These are phyloP conservation scores for Heterodera schachtii DNA, from an alignment of 1,140 invertebrate genomes.

Conservation along the genomic window DNA sequence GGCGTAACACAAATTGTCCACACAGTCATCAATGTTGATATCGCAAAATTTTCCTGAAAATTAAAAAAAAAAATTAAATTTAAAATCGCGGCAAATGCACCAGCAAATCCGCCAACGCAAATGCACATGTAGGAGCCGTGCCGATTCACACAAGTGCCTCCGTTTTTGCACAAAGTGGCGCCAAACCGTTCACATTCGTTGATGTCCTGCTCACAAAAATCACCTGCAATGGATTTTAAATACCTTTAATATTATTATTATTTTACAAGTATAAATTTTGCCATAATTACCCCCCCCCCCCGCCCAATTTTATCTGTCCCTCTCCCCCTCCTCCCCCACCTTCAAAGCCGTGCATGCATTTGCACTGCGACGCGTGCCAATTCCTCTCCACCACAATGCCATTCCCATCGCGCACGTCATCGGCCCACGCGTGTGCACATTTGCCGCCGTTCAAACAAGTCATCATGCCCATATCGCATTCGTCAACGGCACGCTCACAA, in stretches of 20 bases:
- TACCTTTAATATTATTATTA: background rate
- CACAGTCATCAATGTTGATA: conserved; percentile 39
- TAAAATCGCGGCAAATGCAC: conserved; percentile 63
- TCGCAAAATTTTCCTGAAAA: background rate
- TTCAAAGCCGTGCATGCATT: conserved; percentile 29
- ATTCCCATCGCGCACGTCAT: conserved; percentile 73
- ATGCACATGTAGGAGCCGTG: conserved; percentile 87
- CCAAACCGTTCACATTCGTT: conserved; percentile 84
- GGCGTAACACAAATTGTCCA: conserved; percentile 69
- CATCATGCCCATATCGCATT: conserved; percentile 69
- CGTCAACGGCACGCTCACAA: conserved; percentile 31
- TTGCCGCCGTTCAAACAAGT: conserved; percentile 84
- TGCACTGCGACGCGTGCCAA: conserved; percentile 23
- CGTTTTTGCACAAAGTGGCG: conserved; percentile 79
- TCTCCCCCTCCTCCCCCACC: background rate
- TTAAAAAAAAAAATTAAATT: background rate
- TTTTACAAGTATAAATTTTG: too few species aligned
- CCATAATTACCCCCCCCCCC: too few species aligned
- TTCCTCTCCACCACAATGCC: conserved; percentile 60
- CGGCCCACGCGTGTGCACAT: conserved; percentile 83
- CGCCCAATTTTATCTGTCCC: too few species aligned
- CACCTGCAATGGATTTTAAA: conserved; percentile 68
- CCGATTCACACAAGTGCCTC: conserved; percentile 82
- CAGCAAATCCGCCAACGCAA: conserved; percentile 82
- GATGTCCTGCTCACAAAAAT: conserved; percentile 82